Conservation (phyloP, 2,113 vertebrate genomes). For the Eidolon helvum region DNA sequence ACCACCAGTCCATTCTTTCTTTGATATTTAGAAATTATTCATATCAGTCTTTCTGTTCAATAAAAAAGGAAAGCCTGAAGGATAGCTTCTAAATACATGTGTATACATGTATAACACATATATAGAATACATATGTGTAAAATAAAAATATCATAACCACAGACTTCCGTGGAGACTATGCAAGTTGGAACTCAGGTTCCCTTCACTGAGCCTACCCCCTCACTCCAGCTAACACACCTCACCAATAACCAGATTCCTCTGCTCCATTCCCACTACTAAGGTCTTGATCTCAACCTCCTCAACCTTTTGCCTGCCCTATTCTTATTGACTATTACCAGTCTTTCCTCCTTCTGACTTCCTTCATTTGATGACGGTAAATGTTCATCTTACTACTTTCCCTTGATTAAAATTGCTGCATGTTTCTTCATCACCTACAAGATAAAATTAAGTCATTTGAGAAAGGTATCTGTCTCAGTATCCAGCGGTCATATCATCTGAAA, state of each 20-base stretch:
- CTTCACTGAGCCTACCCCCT: accelerated
- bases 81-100: not conserved
- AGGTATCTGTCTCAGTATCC: not conserved
- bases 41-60: not conserved
- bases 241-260: no score
- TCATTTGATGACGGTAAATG: not conserved
- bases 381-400: not conserved
- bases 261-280: no score
- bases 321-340: not conserved
- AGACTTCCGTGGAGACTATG: not conserved
- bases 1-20: not conserved
- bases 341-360: not conserved
- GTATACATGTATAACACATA: no score
- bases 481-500: not conserved
- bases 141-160: not conserved
- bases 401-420: not conserved
- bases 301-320: not conserved
- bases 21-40: not conserved
- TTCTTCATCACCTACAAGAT: not conserved
- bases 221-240: not conserved
- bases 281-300: not conserved
- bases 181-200: not conserved
- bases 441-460: not conserved
- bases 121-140: not conserved
- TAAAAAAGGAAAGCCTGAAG: not conserved